phyloP scores from a whole-genome alignment of 2,113 vertebrate species.

The Scomber scombrus region DNA sequence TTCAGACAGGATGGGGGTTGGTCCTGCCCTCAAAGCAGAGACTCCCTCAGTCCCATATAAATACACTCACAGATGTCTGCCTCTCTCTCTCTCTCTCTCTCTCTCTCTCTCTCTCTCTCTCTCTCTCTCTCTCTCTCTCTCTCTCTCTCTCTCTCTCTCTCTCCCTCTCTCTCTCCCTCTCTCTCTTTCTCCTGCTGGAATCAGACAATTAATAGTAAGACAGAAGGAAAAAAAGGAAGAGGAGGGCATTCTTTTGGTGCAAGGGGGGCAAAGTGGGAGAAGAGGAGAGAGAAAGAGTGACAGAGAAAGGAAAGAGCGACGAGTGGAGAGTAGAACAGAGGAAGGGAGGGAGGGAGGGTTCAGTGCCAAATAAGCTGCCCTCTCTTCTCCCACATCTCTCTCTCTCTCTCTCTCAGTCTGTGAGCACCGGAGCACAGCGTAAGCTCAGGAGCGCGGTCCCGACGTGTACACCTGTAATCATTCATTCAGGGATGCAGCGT shows the following conservation, averaged over 20 bases:
- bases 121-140: not conserved
- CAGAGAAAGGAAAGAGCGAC: slow-evolving; percentile 28
- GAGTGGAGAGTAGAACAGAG: slow-evolving; percentile 35
- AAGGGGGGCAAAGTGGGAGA: slow-evolving; percentile 15
- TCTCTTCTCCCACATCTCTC: slow-evolving; percentile 44
- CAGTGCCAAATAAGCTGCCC: slow-evolving; percentile 51
- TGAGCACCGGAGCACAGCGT: slow-evolving; percentile 37
- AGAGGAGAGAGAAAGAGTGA: slow-evolving; percentile 26
- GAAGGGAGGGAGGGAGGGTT: slow-evolving; percentile 34
- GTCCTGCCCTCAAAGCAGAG: slow-evolving; percentile 69
- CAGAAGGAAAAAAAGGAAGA: slow-evolving; percentile 4
- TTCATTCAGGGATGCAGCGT: slow-evolving; percentile 12
- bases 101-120: not conserved
- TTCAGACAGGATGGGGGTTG: slow-evolving; percentile 75
- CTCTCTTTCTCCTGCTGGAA: slow-evolving; percentile 1
- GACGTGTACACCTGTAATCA: slow-evolving; percentile 47
- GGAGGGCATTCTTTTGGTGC: not conserved
- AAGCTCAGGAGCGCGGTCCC: slow-evolving; percentile 28
- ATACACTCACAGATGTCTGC: slow-evolving; percentile 78
- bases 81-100: slow-evolving; percentile 13
- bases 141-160: slow-evolving; percentile 9
- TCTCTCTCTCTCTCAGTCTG: slow-evolving; percentile 31
- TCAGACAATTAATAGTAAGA: slow-evolving; percentile 19
- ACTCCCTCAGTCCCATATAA: slow-evolving; percentile 66
- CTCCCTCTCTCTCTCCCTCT: no score